Evolutionary conservation across 2,888 invertebrate genomes (phyloP).

Genomic region (Tinea pellionella): DNA sequence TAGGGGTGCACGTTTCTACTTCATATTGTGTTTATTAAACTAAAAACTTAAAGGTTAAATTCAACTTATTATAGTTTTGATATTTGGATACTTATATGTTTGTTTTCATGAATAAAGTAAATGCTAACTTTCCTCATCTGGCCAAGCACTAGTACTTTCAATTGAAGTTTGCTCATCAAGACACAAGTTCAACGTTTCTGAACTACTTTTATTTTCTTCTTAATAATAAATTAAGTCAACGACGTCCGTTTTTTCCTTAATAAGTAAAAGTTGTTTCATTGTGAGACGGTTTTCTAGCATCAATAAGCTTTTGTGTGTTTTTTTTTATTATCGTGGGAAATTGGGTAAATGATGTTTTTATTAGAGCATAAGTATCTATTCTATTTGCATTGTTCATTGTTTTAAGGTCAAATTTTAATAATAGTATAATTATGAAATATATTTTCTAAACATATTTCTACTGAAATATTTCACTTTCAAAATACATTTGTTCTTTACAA

Average conservation of each 20-base stretch:
- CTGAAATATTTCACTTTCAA: background rate
- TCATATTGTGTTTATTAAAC: no score
- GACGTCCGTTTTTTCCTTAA: background rate
- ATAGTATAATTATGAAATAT: background rate
- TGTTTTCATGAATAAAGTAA: no score
- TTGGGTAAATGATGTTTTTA: slow-evolving; percentile 8
- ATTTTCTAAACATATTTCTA: background rate
- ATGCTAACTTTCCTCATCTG: background rate
- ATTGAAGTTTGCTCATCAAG: background rate
- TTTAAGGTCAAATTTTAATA: background rate
- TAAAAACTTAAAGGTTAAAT: no score
- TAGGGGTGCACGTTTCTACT: no score
- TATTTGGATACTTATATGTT: no score
- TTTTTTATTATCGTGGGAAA: slow-evolving; percentile 11
- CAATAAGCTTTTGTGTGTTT: background rate
- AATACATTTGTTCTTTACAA: background rate
- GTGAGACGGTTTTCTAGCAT: slow-evolving; percentile 4
- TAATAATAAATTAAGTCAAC: slow-evolving; percentile 5
- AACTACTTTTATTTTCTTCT: slow-evolving; percentile 8
- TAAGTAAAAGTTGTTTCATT: slow-evolving; percentile 4
- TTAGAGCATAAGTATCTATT: slow-evolving; percentile 4
- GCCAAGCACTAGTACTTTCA: background rate
- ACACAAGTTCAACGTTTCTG: background rate
- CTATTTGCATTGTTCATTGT: slow-evolving; percentile 11
- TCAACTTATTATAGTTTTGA: no score